These are phyloP conservation scores for Australoheros facetus DNA, from an alignment of 2,797 vertebrate species.

Conservation along the genomic window DNA sequence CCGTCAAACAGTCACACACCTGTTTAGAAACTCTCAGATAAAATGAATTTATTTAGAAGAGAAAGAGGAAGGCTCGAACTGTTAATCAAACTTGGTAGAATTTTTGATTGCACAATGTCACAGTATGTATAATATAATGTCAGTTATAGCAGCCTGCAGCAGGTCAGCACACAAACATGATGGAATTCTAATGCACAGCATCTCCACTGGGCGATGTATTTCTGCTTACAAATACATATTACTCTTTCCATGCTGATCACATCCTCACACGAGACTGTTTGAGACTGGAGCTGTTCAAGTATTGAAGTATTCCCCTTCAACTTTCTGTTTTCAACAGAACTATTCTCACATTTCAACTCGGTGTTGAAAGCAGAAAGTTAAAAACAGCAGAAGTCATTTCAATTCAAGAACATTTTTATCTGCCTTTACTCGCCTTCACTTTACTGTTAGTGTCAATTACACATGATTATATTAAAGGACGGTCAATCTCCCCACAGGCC, in stretches of 20 bases:
- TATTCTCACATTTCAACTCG: not conserved
- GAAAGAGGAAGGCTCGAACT: not conserved
- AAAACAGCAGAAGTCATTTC: not conserved
- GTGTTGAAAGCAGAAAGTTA: not conserved
- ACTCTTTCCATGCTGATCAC: not conserved
- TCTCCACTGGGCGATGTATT: not conserved
- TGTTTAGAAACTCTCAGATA: not conserved
- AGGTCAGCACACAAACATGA: constrained; percentile 21
- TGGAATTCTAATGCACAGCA: constrained; percentile 14
- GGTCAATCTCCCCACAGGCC: not conserved
- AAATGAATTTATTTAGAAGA: not conserved
- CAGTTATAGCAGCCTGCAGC: not conserved
- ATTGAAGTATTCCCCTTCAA: constrained; percentile 2
- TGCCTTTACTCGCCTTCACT: not conserved
- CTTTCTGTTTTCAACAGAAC: not conserved
- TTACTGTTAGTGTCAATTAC: not conserved
- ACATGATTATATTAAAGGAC: constrained; percentile 1
- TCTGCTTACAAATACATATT: constrained; percentile 7
- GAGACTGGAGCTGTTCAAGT: not conserved
- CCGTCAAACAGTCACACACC: not conserved
- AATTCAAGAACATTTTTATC: not conserved
- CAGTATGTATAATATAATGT: fast-evolving
- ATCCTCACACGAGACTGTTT: constrained; percentile 1
- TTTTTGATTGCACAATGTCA: not conserved
- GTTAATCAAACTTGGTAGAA: not conserved